Evolutionary conservation across 92 coral and sea anemone species (phyloP).

Genomic region (Epizoanthus scotinus): DNA sequence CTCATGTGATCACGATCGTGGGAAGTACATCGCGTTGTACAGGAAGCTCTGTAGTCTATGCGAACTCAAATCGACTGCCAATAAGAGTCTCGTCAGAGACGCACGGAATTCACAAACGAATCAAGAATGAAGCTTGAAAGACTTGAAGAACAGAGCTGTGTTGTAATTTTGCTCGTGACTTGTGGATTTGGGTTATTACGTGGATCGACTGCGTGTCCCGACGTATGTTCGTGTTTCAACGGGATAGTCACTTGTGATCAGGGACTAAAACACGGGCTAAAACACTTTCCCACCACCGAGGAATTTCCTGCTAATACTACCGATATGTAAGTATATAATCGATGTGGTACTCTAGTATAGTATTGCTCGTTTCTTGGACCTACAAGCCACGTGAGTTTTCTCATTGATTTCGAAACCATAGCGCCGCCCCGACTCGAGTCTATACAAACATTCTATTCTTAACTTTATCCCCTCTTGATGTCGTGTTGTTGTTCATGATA

Average conservation of each 20-base stretch:
- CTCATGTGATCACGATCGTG: too few relatives aligned
- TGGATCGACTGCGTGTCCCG: not conserved
- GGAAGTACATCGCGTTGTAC: not conserved
- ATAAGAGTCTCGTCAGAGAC: constrained; percentile 1
- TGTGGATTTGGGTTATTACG: not conserved
- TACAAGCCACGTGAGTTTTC: too few relatives aligned
- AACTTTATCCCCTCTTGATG: not conserved
- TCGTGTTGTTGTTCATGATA: not conserved
- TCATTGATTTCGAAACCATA: too few relatives aligned
- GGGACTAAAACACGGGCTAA: not conserved
- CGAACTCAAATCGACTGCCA: not conserved
- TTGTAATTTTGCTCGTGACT: not conserved
- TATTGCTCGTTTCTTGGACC: not conserved
- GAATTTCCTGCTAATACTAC: constrained; percentile 31
- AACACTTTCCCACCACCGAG: not conserved
- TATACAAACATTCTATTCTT: not conserved
- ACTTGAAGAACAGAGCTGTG: not conserved
- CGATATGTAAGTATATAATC: constrained; percentile 20
- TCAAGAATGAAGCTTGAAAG: not conserved
- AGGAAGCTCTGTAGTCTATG: constrained; percentile 28
- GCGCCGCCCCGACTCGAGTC: too few relatives aligned
- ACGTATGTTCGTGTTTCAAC: constrained; percentile 4
- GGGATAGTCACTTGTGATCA: constrained; percentile 26
- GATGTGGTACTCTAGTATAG: too few relatives aligned
- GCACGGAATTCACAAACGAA: not conserved